These are phyloP conservation scores for Drosophila antonietae DNA, from an alignment of 2,888 invertebrate species.

Conservation along the genomic window DNA sequence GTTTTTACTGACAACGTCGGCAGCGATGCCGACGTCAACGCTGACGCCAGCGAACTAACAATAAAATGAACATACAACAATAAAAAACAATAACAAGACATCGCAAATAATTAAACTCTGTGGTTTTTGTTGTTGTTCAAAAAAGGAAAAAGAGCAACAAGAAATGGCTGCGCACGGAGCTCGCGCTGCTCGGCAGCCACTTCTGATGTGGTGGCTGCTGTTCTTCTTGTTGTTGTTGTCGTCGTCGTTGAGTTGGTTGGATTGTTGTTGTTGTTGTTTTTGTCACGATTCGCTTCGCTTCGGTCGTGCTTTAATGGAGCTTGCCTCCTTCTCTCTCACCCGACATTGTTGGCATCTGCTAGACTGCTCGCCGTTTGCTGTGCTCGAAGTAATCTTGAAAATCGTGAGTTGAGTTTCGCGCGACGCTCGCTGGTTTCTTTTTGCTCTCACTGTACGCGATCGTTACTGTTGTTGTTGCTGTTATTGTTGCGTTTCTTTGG, in stretches of 20 bases:
- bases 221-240: slow-evolving; percentile 16
- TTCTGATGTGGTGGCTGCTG: slow-evolving; percentile 16
- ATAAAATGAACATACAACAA: slow-evolving; percentile 28
- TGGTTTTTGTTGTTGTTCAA: slow-evolving; percentile 34
- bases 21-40: slow-evolving; percentile 19
- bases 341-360: slow-evolving; percentile 18
- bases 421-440: slow-evolving; percentile 49
- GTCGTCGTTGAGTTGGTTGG: not conserved
- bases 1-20: slow-evolving; percentile 10
- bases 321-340: slow-evolving; percentile 34
- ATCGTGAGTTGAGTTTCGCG: slow-evolving; percentile 74
- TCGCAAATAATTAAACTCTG: slow-evolving; percentile 34
- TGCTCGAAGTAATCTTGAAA: slow-evolving; percentile 71
- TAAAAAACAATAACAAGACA: slow-evolving; percentile 23
- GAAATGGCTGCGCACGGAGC: slow-evolving; percentile 63
- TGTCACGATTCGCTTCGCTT: slow-evolving; percentile 53
- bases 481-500: slow-evolving; percentile 25
- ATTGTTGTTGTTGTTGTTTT: slow-evolving; percentile 27
- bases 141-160: slow-evolving; percentile 56
- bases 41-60: slow-evolving; percentile 32
- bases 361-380: slow-evolving; percentile 28
- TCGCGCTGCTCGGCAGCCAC: slow-evolving; percentile 60
- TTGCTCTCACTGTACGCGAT: slow-evolving; percentile 40
- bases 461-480: slow-evolving; percentile 9
- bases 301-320: slow-evolving; percentile 72